Evolutionary conservation across 2,113 vertebrate genomes (phyloP).

Genomic region (Psettodes erumei): DNA sequence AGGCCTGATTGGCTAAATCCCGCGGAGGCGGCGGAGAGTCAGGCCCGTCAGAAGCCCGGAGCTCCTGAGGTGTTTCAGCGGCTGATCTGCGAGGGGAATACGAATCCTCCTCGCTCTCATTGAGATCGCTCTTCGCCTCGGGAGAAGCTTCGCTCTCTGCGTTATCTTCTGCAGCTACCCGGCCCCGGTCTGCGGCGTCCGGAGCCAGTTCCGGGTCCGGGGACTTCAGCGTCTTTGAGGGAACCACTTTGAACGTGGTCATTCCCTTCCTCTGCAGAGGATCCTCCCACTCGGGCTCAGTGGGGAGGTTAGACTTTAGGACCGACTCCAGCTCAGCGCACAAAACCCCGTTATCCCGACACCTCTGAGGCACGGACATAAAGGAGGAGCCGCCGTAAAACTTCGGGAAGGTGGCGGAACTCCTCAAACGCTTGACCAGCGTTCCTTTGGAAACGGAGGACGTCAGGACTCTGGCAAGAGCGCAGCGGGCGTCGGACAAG

Average conservation of each 20-base stretch:
- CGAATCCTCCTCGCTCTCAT: conserved; percentile 1
- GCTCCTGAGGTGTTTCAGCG: neutral
- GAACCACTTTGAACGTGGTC: conserved; percentile 93
- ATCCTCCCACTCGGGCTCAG: conserved; percentile 83
- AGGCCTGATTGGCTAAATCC: neutral
- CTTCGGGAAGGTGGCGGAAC: conserved; percentile 35
- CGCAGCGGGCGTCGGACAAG: conserved; percentile 46
- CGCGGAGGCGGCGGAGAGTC: neutral
- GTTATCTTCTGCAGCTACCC: neutral
- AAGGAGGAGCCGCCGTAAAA: neutral
- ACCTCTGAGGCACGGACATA: neutral
- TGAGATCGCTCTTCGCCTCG: neutral
- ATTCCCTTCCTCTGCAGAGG: conserved; percentile 87
- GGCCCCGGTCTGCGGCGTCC: conserved; percentile 11
- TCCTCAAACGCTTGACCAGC: conserved; percentile 47
- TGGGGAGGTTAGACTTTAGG: neutral
- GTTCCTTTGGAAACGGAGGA: conserved; percentile 58
- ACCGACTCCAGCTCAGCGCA: neutral
- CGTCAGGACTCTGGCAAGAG: conserved; percentile 70
- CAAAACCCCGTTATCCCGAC: neutral
- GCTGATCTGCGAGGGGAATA: neutral
- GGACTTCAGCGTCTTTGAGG: conserved; percentile 79
- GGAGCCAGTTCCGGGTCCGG: conserved; percentile 59
- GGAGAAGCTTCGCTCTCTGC: neutral
- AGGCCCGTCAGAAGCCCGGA: neutral